Base-by-base conservation (phyloP, 2,888 invertebrate species). In the Caenorhabditis sinica region DNA sequence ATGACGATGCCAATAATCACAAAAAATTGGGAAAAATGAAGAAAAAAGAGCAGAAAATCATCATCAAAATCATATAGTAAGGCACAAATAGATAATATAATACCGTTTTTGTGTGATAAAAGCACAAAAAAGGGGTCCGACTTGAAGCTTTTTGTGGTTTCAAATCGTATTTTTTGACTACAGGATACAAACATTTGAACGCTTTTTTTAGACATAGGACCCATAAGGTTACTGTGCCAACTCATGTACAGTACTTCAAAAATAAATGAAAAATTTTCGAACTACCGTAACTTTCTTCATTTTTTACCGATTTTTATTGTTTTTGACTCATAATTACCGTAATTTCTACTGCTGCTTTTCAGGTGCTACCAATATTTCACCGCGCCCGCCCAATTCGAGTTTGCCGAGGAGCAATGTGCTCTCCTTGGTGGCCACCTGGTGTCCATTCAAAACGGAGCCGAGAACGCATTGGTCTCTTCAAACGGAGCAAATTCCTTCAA, bases 331-430 rank as follows among this genome's bases (percentile, higher is more conserved):
- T n/a, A n/a, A n/a, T n/a, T n/a, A n/a, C n/a, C n/a, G n/a, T n/a
- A n/a, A n/a, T n/a, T n/a, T n/a, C n/a, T n/a, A n/a, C n/a, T n/a
- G n/a, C n/a, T n/a, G n/a, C n/a, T n/a, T 56, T 76, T 4, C 43
- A 83, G 83, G 25, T 85, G 85, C 45, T 85, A 85, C 69, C 85
- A 85, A 76, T 85, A 79, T 69, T 79, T 85, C 79, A 79, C 85
- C 1, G 79, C 82, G 15, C 82, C 85, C 1, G 82, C 85, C 3
- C 76, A 82, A 71, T 85, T 82, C 72, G 79, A 61, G 25, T 73
- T 79, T 9, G 85, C 85, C 23, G 85, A 85, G 43, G 82, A 85
- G 66, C 82, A 82, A 40, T 85, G 85, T 28, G 43, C 33, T 17
- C 28, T 61, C 0, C 58, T 85, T 30, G 85, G 85, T 11, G 85